Percentiles rank a stretch among this genome's conserved stretches.
These are phyloP conservation scores for Chloroceryle amazona DNA, from an alignment of 2,797 vertebrate genomes.

Conservation along the genomic window DNA sequence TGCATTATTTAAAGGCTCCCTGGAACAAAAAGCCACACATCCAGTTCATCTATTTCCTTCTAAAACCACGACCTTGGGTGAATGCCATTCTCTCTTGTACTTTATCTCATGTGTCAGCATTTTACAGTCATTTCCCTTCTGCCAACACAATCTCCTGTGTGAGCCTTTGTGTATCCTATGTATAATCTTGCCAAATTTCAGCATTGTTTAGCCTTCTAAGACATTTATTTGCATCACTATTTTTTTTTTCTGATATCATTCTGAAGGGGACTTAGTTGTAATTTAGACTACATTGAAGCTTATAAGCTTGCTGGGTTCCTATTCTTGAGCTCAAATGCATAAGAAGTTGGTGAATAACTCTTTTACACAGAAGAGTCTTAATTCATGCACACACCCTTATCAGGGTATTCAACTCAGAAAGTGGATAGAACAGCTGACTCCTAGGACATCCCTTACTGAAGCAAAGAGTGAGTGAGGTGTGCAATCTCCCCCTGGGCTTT, in stretches of 20 bases:
- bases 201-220: background rate
- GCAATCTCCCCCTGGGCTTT: background rate
- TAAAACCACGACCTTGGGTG: background rate
- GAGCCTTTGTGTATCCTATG: background rate
- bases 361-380: background rate
- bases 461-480: background rate
- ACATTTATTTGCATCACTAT: background rate
- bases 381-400: background rate
- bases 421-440: background rate
- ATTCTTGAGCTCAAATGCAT: background rate
- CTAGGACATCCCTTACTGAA: background rate
- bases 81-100: background rate
- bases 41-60: slow-evolving; percentile 14
- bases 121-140: slow-evolving; percentile 16
- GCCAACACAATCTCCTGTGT: background rate
- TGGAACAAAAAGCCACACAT: slow-evolving; percentile 19
- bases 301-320: background rate
- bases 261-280: background rate
- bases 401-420: background rate
- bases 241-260: background rate
- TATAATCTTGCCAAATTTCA: background rate
- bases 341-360: background rate
- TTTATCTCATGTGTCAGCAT: background rate
- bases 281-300: background rate
- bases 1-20: slow-evolving; percentile 6